Percentiles rank a stretch among this genome's conserved stretches.
phyloP scores from a whole-genome alignment of 2,797 vertebrate genomes.

The Champsocephalus gunnari region DNA sequence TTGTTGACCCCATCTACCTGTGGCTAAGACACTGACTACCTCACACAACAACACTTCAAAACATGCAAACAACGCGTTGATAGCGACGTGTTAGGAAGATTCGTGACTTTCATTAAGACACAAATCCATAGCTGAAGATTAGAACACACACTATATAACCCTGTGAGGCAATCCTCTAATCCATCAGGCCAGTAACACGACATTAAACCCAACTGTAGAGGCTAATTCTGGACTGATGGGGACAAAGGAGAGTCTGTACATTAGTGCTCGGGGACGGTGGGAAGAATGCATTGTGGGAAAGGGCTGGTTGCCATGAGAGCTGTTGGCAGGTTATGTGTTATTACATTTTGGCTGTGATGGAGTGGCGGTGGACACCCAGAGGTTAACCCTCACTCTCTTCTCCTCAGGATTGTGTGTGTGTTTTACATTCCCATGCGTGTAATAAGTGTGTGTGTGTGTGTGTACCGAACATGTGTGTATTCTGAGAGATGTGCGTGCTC shows the following conservation, averaged over 20 bases:
- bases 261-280: slow-evolving; percentile 8
- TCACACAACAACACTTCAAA: too few species aligned
- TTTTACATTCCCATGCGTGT: too few species aligned
- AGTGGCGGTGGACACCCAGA: slow-evolving; percentile 20
- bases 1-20: too few species aligned
- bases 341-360: slow-evolving; percentile 61
- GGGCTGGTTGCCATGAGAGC: slow-evolving; percentile 64
- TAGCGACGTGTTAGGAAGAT: background rate
- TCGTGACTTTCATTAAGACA: slow-evolving; percentile 1
- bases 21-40: too few species aligned
- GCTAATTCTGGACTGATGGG: background rate
- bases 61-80: background rate
- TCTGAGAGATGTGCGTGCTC: background rate
- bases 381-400: slow-evolving; percentile 3
- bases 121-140: background rate
- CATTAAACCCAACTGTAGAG: background rate
- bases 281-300: slow-evolving; percentile 34
- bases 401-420: background rate
- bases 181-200: background rate
- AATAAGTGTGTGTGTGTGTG: background rate
- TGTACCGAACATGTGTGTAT: background rate
- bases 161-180: background rate
- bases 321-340: slow-evolving; percentile 65
- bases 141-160: background rate
- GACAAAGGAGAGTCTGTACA: slow-evolving; percentile 42